phyloP scores from a whole-genome alignment of 2,888 invertebrate species.

The Subacronicta megacephala region DNA sequence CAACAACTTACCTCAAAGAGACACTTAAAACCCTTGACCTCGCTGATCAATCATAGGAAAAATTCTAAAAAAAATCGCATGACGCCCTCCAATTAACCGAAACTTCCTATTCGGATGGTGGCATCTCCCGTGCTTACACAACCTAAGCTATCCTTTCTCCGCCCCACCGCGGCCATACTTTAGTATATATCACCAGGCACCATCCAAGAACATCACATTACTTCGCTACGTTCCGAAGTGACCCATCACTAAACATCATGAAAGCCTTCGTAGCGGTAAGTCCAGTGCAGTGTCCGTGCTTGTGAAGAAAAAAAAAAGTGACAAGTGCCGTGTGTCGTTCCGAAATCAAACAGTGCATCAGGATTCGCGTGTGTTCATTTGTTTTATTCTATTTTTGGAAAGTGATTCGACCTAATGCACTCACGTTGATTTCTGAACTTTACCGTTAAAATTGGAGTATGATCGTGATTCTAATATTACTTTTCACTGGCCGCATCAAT shows the following conservation, averaged over 20 bases:
- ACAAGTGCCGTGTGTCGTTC: constrained; percentile 83
- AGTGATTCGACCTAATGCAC: constrained; percentile 51
- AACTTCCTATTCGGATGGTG: constrained; percentile 80
- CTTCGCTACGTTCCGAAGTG: constrained; percentile 84
- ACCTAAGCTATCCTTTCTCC: constrained; percentile 86
- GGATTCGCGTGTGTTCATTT: constrained; percentile 58
- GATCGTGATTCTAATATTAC: constrained; percentile 34
- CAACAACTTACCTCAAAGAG: constrained; percentile 26
- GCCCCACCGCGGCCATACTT: constrained; percentile 81
- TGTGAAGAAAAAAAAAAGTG: constrained; percentile 69
- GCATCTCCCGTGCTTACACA: constrained; percentile 87
- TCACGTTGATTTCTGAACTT: constrained; percentile 63
- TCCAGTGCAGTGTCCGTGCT: constrained; percentile 76
- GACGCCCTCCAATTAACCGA: constrained; percentile 83
- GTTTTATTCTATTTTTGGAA: constrained; percentile 38
- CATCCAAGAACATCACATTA: constrained; percentile 80
- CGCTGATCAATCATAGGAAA: constrained; percentile 54
- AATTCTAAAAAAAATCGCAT: constrained; percentile 70
- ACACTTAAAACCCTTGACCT: constrained; percentile 68
- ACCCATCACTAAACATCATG: constrained; percentile 87
- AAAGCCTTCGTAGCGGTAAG: constrained; percentile 89
- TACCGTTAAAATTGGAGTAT: constrained; percentile 41
- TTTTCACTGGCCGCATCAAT: neutral
- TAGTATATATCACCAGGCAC: constrained; percentile 83
- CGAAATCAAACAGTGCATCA: constrained; percentile 78